A percentile compares a stretch with the other conserved stretches of the same genome.
These are phyloP conservation scores for Gymnocephalus cernua DNA, from an alignment of 2,113 vertebrate species.

Conservation along the genomic window DNA sequence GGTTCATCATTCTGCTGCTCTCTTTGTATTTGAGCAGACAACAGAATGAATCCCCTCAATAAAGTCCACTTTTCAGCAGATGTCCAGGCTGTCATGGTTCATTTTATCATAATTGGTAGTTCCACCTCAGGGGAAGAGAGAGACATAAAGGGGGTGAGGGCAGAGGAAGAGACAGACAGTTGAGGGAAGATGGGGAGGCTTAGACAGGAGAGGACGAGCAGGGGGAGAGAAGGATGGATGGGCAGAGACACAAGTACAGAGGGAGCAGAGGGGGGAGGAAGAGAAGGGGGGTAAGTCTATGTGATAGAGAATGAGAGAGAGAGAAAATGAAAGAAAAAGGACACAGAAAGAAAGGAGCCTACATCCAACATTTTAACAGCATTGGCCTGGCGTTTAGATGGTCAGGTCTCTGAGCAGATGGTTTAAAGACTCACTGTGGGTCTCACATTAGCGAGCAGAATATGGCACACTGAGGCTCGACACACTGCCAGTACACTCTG, in stretches of 20 bases:
- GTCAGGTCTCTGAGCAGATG: conserved; percentile 66
- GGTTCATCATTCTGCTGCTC: conserved; percentile 20
- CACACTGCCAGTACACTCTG: conserved; percentile 20
- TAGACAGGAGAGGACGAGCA: conserved; percentile 24
- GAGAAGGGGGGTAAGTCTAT: neutral
- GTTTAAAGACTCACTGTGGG: conserved; percentile 59
- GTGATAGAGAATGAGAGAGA: neutral
- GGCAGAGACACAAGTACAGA: conserved; percentile 4
- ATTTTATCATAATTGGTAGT: conserved; percentile 72
- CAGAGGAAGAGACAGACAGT: conserved; percentile 34
- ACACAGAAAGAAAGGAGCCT: neutral
- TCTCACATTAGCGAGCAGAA: conserved; percentile 54
- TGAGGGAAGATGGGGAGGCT: neutral
- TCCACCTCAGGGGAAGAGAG: conserved; percentile 50
- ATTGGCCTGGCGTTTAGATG: conserved; percentile 38
- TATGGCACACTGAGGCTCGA: conserved; percentile 40
- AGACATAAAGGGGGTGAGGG: conserved; percentile 25
- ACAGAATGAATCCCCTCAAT: conserved; percentile 43
- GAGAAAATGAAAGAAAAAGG: neutral
- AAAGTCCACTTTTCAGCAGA: conserved; percentile 69
- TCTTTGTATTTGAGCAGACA: conserved; percentile 36
- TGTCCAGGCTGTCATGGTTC: conserved; percentile 69
- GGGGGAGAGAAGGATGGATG: conserved; percentile 3
- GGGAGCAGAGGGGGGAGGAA: neutral
- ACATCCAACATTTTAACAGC: conserved; percentile 52